Evolutionary conservation across 2,888 invertebrate genomes (phyloP), one percentile per base, ranked within the genome.

Genomic region (Hecatera dysodea): DNA sequence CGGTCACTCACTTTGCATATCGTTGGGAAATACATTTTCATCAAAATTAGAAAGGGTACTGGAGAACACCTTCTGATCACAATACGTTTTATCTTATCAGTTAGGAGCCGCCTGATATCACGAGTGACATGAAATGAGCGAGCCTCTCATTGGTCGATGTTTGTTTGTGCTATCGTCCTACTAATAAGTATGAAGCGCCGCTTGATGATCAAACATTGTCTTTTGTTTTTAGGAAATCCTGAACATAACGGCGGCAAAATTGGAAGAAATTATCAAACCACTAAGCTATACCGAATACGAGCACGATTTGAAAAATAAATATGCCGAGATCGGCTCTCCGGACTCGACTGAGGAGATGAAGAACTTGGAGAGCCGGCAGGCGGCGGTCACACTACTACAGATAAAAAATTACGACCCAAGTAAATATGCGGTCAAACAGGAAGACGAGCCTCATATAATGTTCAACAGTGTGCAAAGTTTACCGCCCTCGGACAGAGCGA

Each of bases 381-480:
- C 96, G 85, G 96, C 96, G 70, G 96, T 95, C 73, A 95, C 96
- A 72, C 90, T 96, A 68, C 90, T 96, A 68, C 96, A 96, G 84
- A 96, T 96, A 72, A 96, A 96, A 87, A 96, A 96, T 87, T 95
- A 96, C 89, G 96, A 96, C 81, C 96, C 96, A 59, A 92, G 89
- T 81, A 96, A 96, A 88, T 96, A 95, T 88, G 90, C 89, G 39
- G 90, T 94, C 72, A 95, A 95, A 89, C 84, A 90, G 73, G 95
- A 95, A 86, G 94, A 95, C 75, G 94, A 93, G 71, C 96, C 96
- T 55, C 96, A 96, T 86, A 96, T 97, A 84, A 95, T 95, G 90
- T 97, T 96, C 89, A 97, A 96, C 90, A 96, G 95, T 83, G 96
- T 96, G 80, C 96, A 96, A 85, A 95, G 96, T 86, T 93, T 96